Evolutionary conservation across 2,888 invertebrate genomes (phyloP).

Genomic region (Apomyelois bistriatella): DNA sequence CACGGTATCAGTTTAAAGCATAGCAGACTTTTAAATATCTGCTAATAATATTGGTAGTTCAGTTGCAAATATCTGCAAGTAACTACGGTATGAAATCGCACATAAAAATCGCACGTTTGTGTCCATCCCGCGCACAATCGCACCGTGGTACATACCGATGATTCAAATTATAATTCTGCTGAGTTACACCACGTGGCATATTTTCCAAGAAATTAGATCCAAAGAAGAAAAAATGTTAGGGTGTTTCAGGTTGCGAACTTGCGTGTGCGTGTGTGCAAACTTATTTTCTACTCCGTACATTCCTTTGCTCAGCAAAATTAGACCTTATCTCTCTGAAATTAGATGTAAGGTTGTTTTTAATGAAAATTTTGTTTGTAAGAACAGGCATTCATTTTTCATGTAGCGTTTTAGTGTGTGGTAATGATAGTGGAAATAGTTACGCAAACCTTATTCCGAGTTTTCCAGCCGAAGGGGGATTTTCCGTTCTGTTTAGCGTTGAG

Average conservation of each 20-base stretch:
- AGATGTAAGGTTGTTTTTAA: background rate
- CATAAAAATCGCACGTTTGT: constrained; percentile 16
- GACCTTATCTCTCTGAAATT: background rate
- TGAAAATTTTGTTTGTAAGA: constrained; percentile 23
- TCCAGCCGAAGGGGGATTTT: constrained; percentile 19
- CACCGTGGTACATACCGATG: constrained; percentile 40
- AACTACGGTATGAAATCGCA: background rate
- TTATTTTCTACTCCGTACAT: constrained; percentile 11
- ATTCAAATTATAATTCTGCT: constrained; percentile 62
- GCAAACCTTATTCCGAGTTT: constrained; percentile 16
- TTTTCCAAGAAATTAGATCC: constrained; percentile 66
- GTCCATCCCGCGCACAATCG: constrained; percentile 26
- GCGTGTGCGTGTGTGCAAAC: constrained; percentile 34
- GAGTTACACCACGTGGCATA: constrained; percentile 63
- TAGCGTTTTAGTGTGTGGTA: constrained; percentile 37
- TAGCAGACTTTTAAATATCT: too few species aligned
- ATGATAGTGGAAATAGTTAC: constrained; percentile 13
- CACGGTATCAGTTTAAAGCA: too few species aligned
- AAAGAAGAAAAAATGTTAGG: constrained; percentile 43
- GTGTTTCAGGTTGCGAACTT: constrained; percentile 34
- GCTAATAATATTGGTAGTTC: too few species aligned
- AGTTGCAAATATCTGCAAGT: too few species aligned
- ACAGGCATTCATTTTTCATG: constrained; percentile 51
- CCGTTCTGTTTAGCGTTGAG: background rate
- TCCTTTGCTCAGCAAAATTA: background rate